Evolutionary conservation across 1,140 invertebrate genomes (phyloP).

Genomic region (Micrasema longulum): DNA sequence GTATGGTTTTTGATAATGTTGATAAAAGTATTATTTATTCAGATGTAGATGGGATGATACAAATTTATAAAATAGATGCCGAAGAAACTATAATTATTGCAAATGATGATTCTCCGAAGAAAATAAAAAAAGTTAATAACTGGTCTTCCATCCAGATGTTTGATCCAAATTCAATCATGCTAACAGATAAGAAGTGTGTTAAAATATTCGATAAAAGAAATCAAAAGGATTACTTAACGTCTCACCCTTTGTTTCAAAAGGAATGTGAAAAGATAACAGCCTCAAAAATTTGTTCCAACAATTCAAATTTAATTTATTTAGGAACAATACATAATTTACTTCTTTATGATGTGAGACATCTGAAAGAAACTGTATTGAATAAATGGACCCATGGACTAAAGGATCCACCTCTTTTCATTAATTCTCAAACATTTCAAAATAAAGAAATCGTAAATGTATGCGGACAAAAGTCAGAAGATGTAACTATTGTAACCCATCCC

Average conservation of each 20-base stretch:
- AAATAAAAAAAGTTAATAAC: slow-evolving; percentile 38
- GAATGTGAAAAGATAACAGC: slow-evolving; percentile 43
- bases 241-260: slow-evolving; percentile 3
- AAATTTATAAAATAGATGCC: slow-evolving; percentile 26
- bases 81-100: slow-evolving; percentile 18
- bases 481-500: slow-evolving; percentile 36
- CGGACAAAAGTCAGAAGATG: slow-evolving; percentile 27
- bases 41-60: slow-evolving; percentile 29
- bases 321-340: slow-evolving; percentile 42
- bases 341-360: slow-evolving; percentile 45
- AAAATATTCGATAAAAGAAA: slow-evolving; percentile 38
- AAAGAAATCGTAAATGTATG: slow-evolving; percentile 36
- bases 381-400: slow-evolving; percentile 49
- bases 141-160: slow-evolving; percentile 41
- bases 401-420: slow-evolving; percentile 38
- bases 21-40: slow-evolving; percentile 27
- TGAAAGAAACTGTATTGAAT: slow-evolving; percentile 16
- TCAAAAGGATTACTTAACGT: neutral
- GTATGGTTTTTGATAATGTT: slow-evolving; percentile 34
- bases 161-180: slow-evolving; percentile 33
- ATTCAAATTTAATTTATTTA: slow-evolving; percentile 27
- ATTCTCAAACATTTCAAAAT: slow-evolving; percentile 13
- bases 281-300: slow-evolving; percentile 26
- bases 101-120: neutral
- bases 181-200: slow-evolving; percentile 27